Conservation (phyloP, 2,797 vertebrate genomes). For the Platalea minor region DNA sequence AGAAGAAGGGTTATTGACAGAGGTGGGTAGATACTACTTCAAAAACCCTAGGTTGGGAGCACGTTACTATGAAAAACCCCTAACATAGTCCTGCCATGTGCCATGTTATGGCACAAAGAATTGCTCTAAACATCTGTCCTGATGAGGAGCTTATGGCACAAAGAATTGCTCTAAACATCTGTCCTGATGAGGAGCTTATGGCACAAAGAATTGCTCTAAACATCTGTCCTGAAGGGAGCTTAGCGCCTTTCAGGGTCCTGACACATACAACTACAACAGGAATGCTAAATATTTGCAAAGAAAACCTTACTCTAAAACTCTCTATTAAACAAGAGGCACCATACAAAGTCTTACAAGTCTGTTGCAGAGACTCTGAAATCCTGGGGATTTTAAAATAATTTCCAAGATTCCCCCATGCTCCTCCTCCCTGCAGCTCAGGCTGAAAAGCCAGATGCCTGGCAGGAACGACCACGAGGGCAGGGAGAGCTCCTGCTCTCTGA, state of each 20-base stretch:
- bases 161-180: background rate
- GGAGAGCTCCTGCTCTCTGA: background rate
- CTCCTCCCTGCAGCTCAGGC: background rate
- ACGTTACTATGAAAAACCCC: background rate
- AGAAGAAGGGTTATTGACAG: background rate
- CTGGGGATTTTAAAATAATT: background rate
- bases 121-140: background rate
- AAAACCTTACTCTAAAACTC: background rate
- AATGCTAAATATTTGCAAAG: background rate
- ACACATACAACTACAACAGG: background rate
- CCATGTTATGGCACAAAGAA: background rate
- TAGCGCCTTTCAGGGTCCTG: background rate
- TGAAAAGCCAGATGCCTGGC: background rate
- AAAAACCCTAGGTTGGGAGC: background rate
- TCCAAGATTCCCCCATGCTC: background rate
- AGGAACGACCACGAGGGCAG: background rate
- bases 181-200: background rate
- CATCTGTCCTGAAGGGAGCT: background rate
- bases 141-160: too few relatives aligned
- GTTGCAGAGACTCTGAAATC: background rate
- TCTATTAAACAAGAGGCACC: background rate
- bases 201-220: background rate
- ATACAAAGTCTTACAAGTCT: background rate
- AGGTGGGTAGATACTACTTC: background rate
- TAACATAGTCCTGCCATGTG: background rate